phyloP scores from a whole-genome alignment of 1,140 invertebrate genomes.

The Drosophila bocki region DNA sequence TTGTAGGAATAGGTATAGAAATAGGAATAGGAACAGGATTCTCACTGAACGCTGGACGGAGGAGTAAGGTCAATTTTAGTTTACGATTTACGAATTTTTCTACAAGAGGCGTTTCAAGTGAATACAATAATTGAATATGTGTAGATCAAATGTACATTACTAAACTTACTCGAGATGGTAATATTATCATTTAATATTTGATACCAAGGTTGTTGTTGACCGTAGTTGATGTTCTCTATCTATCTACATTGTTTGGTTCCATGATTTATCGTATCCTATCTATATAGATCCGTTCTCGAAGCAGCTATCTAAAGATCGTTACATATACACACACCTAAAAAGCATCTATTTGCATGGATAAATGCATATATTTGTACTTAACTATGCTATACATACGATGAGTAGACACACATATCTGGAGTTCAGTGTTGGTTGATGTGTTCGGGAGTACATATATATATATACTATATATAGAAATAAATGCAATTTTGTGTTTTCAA shows the following conservation, averaged over 20 bases:
- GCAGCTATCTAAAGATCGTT: constrained; percentile 44
- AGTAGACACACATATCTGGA: constrained; percentile 59
- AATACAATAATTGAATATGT: constrained; percentile 69
- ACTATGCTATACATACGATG: constrained; percentile 53
- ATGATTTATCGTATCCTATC: constrained; percentile 50
- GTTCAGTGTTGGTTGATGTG: constrained; percentile 50
- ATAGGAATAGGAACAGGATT: constrained; percentile 4
- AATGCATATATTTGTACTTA: constrained; percentile 32
- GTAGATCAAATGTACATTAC: constrained; percentile 48
- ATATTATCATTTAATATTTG: constrained; percentile 53
- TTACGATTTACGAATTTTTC: constrained; percentile 62
- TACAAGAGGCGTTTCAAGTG: constrained; percentile 67
- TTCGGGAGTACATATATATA: constrained; percentile 46
- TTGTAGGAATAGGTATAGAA: constrained; percentile 20
- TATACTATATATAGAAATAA: constrained; percentile 44
- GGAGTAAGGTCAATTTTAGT: constrained; percentile 50
- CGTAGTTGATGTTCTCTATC: constrained; percentile 51
- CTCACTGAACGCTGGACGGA: constrained; percentile 29
- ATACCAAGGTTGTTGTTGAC: constrained; percentile 59
- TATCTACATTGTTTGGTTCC: constrained; percentile 56
- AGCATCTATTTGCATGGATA: constrained; percentile 14
- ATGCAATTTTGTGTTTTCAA: constrained; percentile 42
- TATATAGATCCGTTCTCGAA: constrained; percentile 48
- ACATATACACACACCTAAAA: constrained; percentile 33
- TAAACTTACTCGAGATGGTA: constrained; percentile 29